Base-by-base conservation (phyloP, 2,888 invertebrate species). In the Cinara cedri region DNA sequence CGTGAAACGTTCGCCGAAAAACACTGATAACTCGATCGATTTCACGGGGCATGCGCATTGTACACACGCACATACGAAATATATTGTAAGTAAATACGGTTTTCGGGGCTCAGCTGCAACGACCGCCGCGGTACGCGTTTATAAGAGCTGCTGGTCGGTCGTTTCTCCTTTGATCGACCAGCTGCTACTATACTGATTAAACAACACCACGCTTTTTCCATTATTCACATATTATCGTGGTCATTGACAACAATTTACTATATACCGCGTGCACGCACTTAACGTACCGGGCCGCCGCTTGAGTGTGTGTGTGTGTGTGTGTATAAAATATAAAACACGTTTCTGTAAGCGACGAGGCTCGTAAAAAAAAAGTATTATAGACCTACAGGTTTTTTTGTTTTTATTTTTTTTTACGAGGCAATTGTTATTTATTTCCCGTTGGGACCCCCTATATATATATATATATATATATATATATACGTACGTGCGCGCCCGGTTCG, bases 141-240 rank as follows among this genome's bases (percentile, higher is more conserved):
- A 46, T 62, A 42, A 34, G 34, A 34, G 62, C 62, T n/a, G 34
- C 55, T 46, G 10, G 44, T 74, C 75, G 34, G 65, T 42, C 65
- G 75, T 42, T 16, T 49, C 66, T 76, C 49, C 57, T 76, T 76
- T 70, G 78, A 78, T 78, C 66, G 49, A 16, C 49, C 78, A 78
- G 76, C 66, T 60, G 78, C 51, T 24, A 19, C 19, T 19, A n/a
- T n/a, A 78, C 70, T 62, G 78, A 78, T 78, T 78, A 70, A 70
- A 78, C 68, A 78, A 78, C 19, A 60, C 68, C 68, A 70, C 78
- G 42, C 68, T 78, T 70, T 65, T 75, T 54, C 46, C 62, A 54
- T 75, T 65, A 54, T 65, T 75, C 65, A 65, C 63, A 34, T 34
- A 34, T 54, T 63, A 42, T n/a, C 74, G 63, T 13, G 21, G 51